Evolutionary conservation across 2,113 vertebrate genomes (phyloP).

Genomic region (Prolemur simus): DNA sequence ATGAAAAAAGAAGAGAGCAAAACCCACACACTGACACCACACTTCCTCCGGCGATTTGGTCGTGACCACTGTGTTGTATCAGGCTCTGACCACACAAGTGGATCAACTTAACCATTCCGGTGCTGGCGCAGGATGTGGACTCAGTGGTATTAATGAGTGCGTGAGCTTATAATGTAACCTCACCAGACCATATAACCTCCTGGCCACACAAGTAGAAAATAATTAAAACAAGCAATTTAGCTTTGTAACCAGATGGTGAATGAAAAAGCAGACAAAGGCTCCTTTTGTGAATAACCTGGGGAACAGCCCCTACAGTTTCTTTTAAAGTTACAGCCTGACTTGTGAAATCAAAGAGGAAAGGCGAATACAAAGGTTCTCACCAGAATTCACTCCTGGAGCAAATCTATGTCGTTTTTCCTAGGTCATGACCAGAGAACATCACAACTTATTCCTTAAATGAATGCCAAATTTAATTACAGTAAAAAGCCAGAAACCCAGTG

Average conservation of each 20-base stretch:
- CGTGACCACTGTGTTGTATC: slow-evolving; percentile 80
- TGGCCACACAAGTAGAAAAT: slow-evolving; percentile 89
- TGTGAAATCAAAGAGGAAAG: slow-evolving; percentile 49
- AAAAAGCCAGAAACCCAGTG: background rate
- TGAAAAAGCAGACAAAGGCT: slow-evolving; percentile 76
- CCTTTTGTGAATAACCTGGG: slow-evolving; percentile 75
- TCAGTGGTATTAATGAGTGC: slow-evolving; percentile 82
- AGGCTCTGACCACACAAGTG: slow-evolving; percentile 87
- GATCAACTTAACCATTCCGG: slow-evolving; percentile 78
- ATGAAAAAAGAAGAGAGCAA: slow-evolving; percentile 56
- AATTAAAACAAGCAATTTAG: slow-evolving; percentile 85
- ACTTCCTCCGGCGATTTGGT: slow-evolving; percentile 81
- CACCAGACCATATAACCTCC: slow-evolving; percentile 85
- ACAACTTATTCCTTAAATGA: slow-evolving; percentile 10
- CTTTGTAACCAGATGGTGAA: slow-evolving; percentile 83
- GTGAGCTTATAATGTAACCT: slow-evolving; percentile 77
- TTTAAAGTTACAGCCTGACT: slow-evolving; percentile 65
- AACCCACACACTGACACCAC: slow-evolving; percentile 69
- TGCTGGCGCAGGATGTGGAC: slow-evolving; percentile 77
- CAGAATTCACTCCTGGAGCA: slow-evolving; percentile 4
- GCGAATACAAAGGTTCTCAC: slow-evolving; percentile 2
- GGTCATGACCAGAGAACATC: slow-evolving; percentile 48
- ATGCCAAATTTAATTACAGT: slow-evolving; percentile 19
- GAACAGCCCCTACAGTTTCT: slow-evolving; percentile 55
- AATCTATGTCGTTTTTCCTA: background rate